phyloP scores from a whole-genome alignment of 2,113 vertebrate genomes.

The Sorex araneus region DNA sequence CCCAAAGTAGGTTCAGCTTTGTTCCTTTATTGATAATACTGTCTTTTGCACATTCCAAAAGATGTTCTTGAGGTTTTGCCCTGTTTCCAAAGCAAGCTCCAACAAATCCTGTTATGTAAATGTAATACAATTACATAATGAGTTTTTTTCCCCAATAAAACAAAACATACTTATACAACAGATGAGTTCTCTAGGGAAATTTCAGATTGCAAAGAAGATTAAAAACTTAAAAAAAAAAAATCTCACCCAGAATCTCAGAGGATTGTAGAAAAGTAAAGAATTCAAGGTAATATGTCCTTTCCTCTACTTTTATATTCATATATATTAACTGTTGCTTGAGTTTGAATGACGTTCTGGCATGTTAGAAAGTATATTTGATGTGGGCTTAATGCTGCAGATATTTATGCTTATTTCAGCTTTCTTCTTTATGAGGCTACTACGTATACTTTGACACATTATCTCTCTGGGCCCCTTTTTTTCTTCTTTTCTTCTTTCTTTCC shows the following conservation, averaged over 20 bases:
- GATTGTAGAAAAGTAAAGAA: conserved; percentile 32
- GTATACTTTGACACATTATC: background rate
- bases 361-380: background rate
- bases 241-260: background rate
- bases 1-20: background rate
- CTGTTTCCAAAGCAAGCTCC: conserved; percentile 64
- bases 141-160: conserved; percentile 64
- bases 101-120: conserved; percentile 70
- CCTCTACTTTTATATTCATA: conserved; percentile 18
- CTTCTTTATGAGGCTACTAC: background rate
- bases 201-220: background rate
- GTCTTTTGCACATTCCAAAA: conserved; percentile 64
- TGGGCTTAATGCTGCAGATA: background rate
- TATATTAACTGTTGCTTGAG: background rate
- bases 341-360: background rate
- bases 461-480: background rate
- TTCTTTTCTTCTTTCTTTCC: too few relatives aligned
- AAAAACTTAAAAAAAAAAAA: conserved; percentile 46
- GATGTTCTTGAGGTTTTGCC: conserved; percentile 60
- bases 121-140: conserved; percentile 59
- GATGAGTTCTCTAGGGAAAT: conserved; percentile 41
- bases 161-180: conserved; percentile 5
- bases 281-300: conserved; percentile 49
- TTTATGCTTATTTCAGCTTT: background rate
- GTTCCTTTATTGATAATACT: background rate